Evolutionary conservation across 1,140 invertebrate genomes (phyloP).

Genomic region (Trachelipus rathkii): DNA sequence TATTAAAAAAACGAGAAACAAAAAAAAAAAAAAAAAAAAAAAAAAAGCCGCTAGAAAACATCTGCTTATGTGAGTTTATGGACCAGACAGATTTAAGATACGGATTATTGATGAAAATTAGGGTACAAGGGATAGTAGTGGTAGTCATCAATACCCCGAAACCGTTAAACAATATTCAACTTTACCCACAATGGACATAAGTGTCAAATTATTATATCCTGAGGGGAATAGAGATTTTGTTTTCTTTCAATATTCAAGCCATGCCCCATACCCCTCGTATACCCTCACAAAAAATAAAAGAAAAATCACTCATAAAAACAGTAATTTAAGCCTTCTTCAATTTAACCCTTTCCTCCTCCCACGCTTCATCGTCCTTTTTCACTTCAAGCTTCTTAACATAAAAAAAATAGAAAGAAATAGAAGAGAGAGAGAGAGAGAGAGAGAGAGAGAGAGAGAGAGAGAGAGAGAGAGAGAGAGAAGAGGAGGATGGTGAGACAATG

Average conservation of each 20-base stretch:
- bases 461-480: too few species aligned
- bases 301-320: conserved; percentile 41
- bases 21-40: not conserved
- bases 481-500: too few species aligned
- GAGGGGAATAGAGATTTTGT: not conserved
- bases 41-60: conserved; percentile 25
- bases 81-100: conserved; percentile 42
- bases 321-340: conserved; percentile 38
- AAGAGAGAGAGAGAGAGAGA: too few species aligned
- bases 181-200: too few species aligned
- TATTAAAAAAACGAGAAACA: not conserved
- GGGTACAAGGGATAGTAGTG: conserved; percentile 27
- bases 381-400: not conserved
- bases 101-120: conserved; percentile 43
- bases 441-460: too few species aligned
- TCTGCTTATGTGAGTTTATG: conserved; percentile 36
- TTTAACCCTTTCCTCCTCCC: conserved; percentile 32
- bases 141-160: not conserved
- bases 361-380: conserved; percentile 16
- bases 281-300: conserved; percentile 29
- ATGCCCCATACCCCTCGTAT: conserved; percentile 30
- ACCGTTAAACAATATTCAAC: too few species aligned
- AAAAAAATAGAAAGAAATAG: too few species aligned
- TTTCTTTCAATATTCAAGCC: not conserved
- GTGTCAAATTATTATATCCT: too few species aligned